Evolutionary conservation across 92 coral and sea anemone genomes (phyloP).

Genomic region (Porites evermanni): DNA sequence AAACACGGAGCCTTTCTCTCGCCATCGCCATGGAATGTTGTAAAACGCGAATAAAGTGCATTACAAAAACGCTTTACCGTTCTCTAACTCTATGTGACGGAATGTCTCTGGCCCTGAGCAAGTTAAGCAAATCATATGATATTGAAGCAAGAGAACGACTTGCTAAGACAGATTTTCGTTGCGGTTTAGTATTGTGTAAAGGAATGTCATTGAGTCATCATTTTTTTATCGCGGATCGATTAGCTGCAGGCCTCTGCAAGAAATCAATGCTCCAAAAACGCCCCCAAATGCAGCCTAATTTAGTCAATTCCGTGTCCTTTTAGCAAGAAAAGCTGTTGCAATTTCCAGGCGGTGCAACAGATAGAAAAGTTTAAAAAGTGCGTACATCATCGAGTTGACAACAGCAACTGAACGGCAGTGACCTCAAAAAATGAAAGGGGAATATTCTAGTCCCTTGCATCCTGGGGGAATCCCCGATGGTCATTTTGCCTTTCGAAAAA

Average conservation of each 20-base stretch:
- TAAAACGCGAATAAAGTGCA: neutral
- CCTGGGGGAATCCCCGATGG: slow-evolving; percentile 56
- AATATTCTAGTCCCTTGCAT: neutral
- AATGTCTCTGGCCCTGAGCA: slow-evolving; percentile 21
- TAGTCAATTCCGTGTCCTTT: no score
- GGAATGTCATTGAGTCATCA: slow-evolving; percentile 74
- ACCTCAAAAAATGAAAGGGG: neutral
- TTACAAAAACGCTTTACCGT: neutral
- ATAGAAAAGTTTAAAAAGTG: no score
- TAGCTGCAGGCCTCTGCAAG: neutral
- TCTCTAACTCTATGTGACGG: neutral
- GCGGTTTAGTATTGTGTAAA: slow-evolving; percentile 58
- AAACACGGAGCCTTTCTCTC: slow-evolving; percentile 2
- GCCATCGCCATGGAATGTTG: neutral
- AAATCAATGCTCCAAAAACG: neutral
- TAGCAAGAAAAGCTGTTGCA: no score
- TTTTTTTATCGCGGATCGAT: slow-evolving; percentile 3
- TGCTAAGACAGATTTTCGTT: slow-evolving; percentile 24
- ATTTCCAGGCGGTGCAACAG: no score
- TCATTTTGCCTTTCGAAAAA: neutral
- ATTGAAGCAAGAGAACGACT: slow-evolving; percentile 4
- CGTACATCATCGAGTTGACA: no score
- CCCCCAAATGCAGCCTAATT: no score
- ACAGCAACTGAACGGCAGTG: neutral
- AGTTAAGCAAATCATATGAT: slow-evolving; percentile 16